These are phyloP conservation scores for Tetragnatha montana DNA, from an alignment of 2,888 invertebrate genomes.

Conservation along the genomic window DNA sequence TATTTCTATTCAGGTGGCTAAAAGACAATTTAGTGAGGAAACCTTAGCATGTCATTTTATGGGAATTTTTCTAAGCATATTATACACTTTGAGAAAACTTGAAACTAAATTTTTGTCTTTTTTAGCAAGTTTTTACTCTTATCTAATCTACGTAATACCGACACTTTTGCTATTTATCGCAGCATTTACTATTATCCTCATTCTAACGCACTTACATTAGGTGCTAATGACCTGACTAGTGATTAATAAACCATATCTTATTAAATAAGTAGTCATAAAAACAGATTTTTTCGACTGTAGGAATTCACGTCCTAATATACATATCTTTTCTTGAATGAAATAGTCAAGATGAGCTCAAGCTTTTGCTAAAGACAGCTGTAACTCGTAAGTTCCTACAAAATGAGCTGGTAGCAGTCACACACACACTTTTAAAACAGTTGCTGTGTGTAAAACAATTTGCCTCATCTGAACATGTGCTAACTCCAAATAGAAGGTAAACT, in stretches of 20 bases:
- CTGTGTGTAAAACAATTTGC: conserved; percentile 30
- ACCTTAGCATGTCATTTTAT: no score
- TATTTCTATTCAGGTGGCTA: background rate
- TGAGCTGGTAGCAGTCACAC: conserved; percentile 11
- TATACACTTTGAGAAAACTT: no score
- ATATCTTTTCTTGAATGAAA: background rate
- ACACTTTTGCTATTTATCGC: no score
- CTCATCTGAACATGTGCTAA: conserved; percentile 3
- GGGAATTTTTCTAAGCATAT: no score
- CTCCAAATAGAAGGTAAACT: background rate
- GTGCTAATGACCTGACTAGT: no score
- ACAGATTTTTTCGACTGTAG: background rate
- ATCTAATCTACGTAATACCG: no score
- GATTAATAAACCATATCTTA: no score
- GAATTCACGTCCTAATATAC: background rate
- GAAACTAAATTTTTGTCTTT: no score
- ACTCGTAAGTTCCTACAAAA: conserved; percentile 19
- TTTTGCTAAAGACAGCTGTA: conserved; percentile 13
- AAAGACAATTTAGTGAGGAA: no score
- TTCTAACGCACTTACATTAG: no score
- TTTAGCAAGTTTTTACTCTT: no score
- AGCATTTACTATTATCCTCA: no score
- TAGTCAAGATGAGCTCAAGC: background rate
- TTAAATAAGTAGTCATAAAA: background rate
- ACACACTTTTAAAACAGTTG: background rate